A percentile compares a stretch with the other conserved stretches of the same genome.
These are phyloP conservation scores for Idaea dimidiata DNA, from an alignment of 2,888 invertebrate genomes.

Conservation along the genomic window DNA sequence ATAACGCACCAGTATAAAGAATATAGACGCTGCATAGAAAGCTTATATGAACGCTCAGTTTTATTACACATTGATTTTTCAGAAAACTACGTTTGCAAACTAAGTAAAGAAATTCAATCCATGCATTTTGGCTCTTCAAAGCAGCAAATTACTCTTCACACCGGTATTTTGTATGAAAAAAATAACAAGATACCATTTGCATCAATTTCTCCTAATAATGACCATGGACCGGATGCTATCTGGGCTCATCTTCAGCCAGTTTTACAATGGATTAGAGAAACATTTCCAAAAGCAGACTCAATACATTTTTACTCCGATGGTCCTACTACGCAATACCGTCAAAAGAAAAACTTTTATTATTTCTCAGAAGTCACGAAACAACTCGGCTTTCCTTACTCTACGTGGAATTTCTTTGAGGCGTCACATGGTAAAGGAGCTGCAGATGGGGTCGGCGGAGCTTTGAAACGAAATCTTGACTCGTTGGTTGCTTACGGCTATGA, in stretches of 20 bases:
- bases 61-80: constrained; percentile 28
- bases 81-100: constrained; percentile 31
- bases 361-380: constrained; percentile 20
- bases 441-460: constrained; percentile 29
- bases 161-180: constrained; percentile 24
- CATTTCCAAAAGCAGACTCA: constrained; percentile 10
- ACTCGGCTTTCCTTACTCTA: constrained; percentile 17
- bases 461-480: constrained; percentile 28
- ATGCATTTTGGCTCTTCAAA: constrained; percentile 32
- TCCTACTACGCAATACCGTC: constrained; percentile 27
- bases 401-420: constrained; percentile 30
- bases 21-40: constrained; percentile 12
- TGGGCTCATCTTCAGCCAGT: constrained; percentile 22
- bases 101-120: constrained; percentile 20
- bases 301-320: constrained; percentile 23
- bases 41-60: constrained; percentile 7
- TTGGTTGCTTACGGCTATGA: constrained; percentile 25
- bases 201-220: constrained; percentile 27
- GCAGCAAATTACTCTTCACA: constrained; percentile 25
- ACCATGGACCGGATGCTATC: constrained; percentile 22
- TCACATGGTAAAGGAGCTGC: constrained; percentile 31
- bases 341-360: constrained; percentile 28
- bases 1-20: constrained; percentile 14
- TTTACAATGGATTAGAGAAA: constrained; percentile 10
- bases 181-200: constrained; percentile 23